phyloP scores from a whole-genome alignment of 1,140 invertebrate species.

The Harpegnathos saltator region DNA sequence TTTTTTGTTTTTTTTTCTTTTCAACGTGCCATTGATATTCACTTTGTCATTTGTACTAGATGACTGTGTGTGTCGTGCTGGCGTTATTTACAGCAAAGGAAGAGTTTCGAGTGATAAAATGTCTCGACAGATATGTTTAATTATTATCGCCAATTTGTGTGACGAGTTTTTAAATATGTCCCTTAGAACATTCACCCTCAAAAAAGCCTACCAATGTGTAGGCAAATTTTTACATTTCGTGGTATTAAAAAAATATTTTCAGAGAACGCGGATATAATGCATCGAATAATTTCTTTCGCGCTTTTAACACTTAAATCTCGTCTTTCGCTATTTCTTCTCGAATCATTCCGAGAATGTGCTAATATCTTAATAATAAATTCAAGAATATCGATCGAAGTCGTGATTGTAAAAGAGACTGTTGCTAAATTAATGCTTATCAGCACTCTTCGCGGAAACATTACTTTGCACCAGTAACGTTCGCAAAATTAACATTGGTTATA shows the following conservation, averaged over 20 bases:
- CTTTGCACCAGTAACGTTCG: constrained; percentile 4
- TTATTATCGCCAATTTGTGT: constrained; percentile 21
- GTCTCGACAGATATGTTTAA: constrained; percentile 62
- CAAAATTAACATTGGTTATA: constrained; percentile 32
- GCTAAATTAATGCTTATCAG: constrained; percentile 32
- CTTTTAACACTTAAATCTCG: background rate
- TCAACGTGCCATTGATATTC: constrained; percentile 4
- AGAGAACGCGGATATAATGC: background rate
- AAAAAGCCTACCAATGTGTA: background rate
- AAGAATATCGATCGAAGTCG: constrained; percentile 13
- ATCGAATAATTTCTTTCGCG: constrained; percentile 5
- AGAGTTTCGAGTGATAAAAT: constrained; percentile 15
- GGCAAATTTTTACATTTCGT: background rate
- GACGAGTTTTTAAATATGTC: constrained; percentile 22
- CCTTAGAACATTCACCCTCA: background rate
- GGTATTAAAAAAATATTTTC: constrained; percentile 34
- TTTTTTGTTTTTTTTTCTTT: no score
- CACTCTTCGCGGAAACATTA: constrained; percentile 27
- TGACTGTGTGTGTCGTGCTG: constrained; percentile 23
- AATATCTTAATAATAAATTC: constrained; percentile 15
- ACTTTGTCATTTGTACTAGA: constrained; percentile 31
- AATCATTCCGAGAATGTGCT: constrained; percentile 30
- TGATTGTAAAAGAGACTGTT: constrained; percentile 12
- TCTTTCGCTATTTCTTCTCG: constrained; percentile 19
- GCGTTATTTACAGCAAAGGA: constrained; percentile 53